A percentile compares a stretch with the other conserved stretches of the same genome.
These are phyloP conservation scores for Spea bombifrons DNA, from an alignment of 2,113 vertebrate genomes.

Conservation along the genomic window DNA sequence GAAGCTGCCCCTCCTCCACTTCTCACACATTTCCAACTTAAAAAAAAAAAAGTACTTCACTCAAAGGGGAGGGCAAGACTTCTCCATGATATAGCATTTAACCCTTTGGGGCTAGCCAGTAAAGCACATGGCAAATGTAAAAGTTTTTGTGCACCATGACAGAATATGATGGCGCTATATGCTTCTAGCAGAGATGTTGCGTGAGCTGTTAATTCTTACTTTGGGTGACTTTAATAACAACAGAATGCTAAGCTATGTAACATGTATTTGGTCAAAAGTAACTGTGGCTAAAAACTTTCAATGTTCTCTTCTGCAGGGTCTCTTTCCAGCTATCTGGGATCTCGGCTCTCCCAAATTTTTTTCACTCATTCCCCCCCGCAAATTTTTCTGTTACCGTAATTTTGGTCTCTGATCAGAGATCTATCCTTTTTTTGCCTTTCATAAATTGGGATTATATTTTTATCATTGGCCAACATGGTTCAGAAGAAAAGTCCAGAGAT, in stretches of 20 bases:
- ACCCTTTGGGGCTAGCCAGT: no score
- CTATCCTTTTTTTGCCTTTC: background rate
- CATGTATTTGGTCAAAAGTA: background rate
- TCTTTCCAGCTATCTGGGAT: conserved; percentile 55
- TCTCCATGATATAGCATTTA: no score
- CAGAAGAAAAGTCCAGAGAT: conserved; percentile 86
- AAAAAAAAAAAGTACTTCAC: no score
- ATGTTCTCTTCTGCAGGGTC: conserved; percentile 28
- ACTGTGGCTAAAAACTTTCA: background rate
- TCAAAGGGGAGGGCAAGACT: no score
- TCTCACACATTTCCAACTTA: no score
- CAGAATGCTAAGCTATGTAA: background rate
- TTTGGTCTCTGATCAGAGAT: background rate
- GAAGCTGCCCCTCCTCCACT: no score
- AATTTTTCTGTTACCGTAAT: conserved; percentile 3
- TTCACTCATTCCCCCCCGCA: conserved; percentile 24
- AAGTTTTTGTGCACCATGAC: no score
- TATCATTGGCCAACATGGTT: conserved; percentile 71
- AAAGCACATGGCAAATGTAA: background rate
- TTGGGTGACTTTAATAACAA: no score
- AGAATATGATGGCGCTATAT: background rate
- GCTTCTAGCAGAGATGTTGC: no score
- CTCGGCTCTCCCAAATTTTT: conserved; percentile 40
- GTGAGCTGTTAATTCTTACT: no score
- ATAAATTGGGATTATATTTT: conserved; percentile 29